Conservation (phyloP, 2,888 invertebrate genomes). For the Tetramorium bicarinatum region DNA sequence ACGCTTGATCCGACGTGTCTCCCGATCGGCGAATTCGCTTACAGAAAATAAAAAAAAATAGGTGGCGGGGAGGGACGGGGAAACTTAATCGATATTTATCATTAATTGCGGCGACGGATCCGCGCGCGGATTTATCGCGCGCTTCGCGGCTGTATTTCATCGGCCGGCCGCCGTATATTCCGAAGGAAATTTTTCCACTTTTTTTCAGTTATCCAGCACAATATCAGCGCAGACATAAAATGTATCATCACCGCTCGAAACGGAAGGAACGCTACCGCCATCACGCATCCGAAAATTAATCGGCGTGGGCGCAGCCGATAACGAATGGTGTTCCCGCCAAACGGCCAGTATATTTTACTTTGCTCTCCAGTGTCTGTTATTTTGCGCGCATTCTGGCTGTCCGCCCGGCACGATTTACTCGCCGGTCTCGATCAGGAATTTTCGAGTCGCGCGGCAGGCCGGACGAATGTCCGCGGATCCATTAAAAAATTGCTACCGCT, state of each 20-base stretch:
- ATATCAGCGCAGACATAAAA: constrained; percentile 77
- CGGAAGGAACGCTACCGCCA: constrained; percentile 75
- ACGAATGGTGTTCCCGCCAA: constrained; percentile 81
- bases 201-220: constrained; percentile 74
- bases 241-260: constrained; percentile 74
- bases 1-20: constrained; percentile 9
- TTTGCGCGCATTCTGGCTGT: constrained; percentile 78
- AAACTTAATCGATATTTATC: constrained; percentile 48
- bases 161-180: constrained; percentile 67
- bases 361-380: constrained; percentile 79
- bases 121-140: constrained; percentile 50
- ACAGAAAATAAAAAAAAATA: constrained; percentile 10
- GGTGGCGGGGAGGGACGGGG: neutral
- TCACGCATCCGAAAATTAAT: constrained; percentile 82
- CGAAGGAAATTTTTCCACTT: constrained; percentile 67
- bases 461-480: constrained; percentile 74
- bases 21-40: constrained; percentile 6
- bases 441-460: constrained; percentile 57
- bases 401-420: constrained; percentile 76
- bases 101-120: constrained; percentile 50
- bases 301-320: constrained; percentile 82
- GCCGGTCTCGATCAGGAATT: constrained; percentile 76
- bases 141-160: constrained; percentile 64
- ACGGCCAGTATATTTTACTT: constrained; percentile 83
- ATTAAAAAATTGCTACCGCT: constrained; percentile 72